Conservation (phyloP, 2,797 vertebrate genomes). For the Periparus ater region DNA sequence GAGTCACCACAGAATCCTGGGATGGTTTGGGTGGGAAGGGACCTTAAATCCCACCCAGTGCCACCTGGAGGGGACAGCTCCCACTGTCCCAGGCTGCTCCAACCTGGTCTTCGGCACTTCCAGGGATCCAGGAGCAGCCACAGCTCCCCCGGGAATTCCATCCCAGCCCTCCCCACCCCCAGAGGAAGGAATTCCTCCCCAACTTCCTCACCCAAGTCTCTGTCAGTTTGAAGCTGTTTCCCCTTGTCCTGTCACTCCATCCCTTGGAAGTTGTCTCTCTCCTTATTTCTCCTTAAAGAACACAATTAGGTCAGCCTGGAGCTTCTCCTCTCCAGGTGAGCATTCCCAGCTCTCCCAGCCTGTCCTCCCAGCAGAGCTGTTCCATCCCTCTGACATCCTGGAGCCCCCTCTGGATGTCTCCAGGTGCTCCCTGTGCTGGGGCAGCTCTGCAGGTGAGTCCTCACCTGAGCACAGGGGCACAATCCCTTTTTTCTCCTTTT, state of each 20-base stretch:
- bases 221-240: background rate
- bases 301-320: rapidly evolving
- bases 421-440: rapidly evolving
- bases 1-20: too few species aligned
- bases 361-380: background rate
- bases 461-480: background rate
- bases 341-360: background rate
- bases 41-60: rapidly evolving
- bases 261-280: too few species aligned
- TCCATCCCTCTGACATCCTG: background rate
- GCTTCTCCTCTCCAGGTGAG: background rate
- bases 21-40: background rate
- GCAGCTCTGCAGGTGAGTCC: background rate
- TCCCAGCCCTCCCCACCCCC: background rate
- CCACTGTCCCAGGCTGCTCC: background rate
- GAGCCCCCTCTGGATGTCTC: background rate
- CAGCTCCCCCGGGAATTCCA: background rate
- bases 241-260: rapidly evolving
- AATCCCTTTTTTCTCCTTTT: background rate
- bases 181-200: background rate
- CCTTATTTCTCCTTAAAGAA: background rate
- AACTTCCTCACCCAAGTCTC: rapidly evolving
- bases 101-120: rapidly evolving
- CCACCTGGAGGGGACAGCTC: background rate
- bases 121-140: background rate